phyloP scores from a whole-genome alignment of 2,888 invertebrate species.

The Tanytarsus gracilentus region DNA sequence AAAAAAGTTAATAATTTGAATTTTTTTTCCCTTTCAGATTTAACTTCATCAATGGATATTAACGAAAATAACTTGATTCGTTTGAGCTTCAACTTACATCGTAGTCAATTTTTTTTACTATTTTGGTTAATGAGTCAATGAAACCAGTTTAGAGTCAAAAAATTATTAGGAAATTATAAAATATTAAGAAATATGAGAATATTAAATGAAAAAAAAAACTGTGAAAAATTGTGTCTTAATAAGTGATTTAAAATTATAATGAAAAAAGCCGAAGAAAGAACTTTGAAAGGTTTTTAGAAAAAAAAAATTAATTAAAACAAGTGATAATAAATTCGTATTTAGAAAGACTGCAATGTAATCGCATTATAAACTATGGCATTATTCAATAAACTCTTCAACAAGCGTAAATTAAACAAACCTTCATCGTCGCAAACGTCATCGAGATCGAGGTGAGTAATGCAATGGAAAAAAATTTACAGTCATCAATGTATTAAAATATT shows the following conservation, averaged over 20 bases:
- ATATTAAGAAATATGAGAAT: background rate
- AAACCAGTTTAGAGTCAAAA: background rate
- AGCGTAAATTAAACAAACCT: conserved; percentile 44
- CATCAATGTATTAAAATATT: no score
- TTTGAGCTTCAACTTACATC: no score
- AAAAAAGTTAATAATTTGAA: no score
- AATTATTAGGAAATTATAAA: background rate
- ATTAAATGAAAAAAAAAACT: no score
- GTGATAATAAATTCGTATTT: background rate
- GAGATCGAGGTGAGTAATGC: conserved; percentile 26
- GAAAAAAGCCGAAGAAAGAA: background rate
- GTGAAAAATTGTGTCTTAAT: no score
- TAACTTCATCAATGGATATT: no score
- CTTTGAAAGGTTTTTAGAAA: background rate
- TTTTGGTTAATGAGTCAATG: no score
- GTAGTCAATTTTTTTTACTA: no score
- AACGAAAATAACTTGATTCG: no score
- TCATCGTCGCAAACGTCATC: conserved; percentile 28
- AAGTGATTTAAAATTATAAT: background rate
- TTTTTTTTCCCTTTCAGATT: no score
- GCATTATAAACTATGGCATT: conserved; percentile 55
- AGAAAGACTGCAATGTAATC: conserved; percentile 3
- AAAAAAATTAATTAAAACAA: background rate
- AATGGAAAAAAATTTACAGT: background rate
- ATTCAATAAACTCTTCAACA: conserved; percentile 63